A percentile compares a stretch with the other conserved stretches of the same genome.
phyloP scores from a whole-genome alignment of 2,888 invertebrate species.

The Conops quadrifasciatus region DNA sequence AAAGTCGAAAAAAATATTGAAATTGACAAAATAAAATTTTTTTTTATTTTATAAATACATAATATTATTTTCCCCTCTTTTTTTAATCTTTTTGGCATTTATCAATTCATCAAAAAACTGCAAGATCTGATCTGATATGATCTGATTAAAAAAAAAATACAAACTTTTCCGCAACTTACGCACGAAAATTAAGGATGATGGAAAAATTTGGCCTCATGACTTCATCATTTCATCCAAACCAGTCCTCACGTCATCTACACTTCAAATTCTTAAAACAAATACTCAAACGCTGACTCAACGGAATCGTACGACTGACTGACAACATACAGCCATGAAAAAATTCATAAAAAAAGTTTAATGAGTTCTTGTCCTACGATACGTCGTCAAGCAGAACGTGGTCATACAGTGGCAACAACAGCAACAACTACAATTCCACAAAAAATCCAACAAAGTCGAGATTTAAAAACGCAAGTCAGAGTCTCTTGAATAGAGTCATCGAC shows the following conservation, averaged over 20 bases:
- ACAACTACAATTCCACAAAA: constrained; percentile 4
- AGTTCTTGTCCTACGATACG: constrained; percentile 4
- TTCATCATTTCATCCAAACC: not conserved
- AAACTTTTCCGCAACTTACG: too few relatives aligned
- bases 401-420: not conserved
- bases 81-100: too few relatives aligned
- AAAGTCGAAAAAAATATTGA: too few relatives aligned
- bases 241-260: not conserved
- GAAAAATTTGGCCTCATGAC: not conserved
- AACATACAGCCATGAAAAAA: not conserved
- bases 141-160: too few relatives aligned
- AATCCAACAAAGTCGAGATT: not conserved
- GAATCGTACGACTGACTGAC: not conserved
- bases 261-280: not conserved
- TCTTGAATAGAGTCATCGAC: not conserved
- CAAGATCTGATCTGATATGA: too few relatives aligned
- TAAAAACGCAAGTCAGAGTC: constrained; percentile 12
- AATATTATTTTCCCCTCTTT: too few relatives aligned
- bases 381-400: constrained; percentile 10
- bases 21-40: too few relatives aligned
- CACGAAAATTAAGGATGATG: too few relatives aligned
- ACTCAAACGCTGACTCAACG: constrained; percentile 12
- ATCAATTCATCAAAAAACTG: too few relatives aligned
- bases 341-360: constrained; percentile 1
- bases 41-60: too few relatives aligned